Evolutionary conservation across 2,797 vertebrate species (phyloP).

Genomic region (Myotis myotis): DNA sequence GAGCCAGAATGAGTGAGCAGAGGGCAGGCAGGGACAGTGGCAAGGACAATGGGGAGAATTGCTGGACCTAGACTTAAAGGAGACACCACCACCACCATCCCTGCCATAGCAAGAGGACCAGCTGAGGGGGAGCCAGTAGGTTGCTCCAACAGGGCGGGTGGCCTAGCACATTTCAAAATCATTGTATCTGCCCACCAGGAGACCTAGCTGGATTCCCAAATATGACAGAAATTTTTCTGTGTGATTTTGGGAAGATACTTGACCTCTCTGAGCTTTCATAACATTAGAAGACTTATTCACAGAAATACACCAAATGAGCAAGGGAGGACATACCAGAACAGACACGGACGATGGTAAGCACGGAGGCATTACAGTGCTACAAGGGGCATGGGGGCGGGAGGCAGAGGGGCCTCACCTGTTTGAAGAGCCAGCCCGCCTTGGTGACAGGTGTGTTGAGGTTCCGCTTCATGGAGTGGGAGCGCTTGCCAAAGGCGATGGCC

Average conservation of each 20-base stretch:
- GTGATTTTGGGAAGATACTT: background rate
- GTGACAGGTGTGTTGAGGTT: slow-evolving; percentile 91
- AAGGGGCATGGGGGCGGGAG: fast-evolving
- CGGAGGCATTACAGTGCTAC: fast-evolving
- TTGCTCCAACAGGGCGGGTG: fast-evolving
- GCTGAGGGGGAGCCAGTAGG: background rate
- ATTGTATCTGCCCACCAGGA: background rate
- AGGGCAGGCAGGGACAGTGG: background rate
- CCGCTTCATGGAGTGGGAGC: slow-evolving; percentile 96
- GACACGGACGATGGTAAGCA: fast-evolving
- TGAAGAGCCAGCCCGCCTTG: slow-evolving; percentile 95
- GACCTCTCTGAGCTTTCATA: slow-evolving; percentile 10
- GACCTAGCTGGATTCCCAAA: background rate
- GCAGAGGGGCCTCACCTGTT: slow-evolving; percentile 87
- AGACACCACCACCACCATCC: background rate
- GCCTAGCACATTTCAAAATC: background rate
- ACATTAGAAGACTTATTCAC: background rate
- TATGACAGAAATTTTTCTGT: background rate
- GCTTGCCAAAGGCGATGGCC: slow-evolving; percentile 93
- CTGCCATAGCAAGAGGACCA: background rate
- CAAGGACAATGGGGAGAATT: background rate
- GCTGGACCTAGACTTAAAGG: background rate
- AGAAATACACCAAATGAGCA: background rate
- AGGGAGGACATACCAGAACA: background rate
- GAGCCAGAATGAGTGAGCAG: background rate